Conservation (phyloP, 2,888 invertebrate species). For the Muschampia plurimacula region DNA sequence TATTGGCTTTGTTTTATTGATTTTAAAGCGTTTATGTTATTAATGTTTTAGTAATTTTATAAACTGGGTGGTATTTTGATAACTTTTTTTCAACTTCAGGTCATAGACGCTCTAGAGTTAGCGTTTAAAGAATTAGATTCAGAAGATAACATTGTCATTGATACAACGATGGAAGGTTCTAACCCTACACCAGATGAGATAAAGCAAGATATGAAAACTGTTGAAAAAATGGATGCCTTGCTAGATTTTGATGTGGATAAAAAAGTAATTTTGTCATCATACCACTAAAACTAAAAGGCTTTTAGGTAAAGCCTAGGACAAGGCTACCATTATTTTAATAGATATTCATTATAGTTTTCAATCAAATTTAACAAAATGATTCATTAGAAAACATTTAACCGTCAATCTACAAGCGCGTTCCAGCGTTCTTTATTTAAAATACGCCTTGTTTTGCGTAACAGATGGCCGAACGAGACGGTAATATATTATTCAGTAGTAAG, state of each 20-base stretch:
- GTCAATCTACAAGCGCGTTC: conserved; percentile 56
- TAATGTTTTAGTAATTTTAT: neutral
- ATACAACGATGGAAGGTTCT: conserved; percentile 72
- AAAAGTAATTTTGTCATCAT: conserved; percentile 90
- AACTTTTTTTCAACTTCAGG: conserved; percentile 66
- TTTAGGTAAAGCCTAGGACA: no score
- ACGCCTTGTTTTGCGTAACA: conserved; percentile 53
- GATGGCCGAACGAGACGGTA: conserved; percentile 57
- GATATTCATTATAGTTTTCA: conserved; percentile 11
- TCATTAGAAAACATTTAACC: conserved; percentile 51
- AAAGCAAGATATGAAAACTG: conserved; percentile 50
- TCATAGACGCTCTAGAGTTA: conserved; percentile 87
- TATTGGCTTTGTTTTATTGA: conserved; percentile 34
- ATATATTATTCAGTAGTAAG: conserved; percentile 48
- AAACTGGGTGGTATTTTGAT: conserved; percentile 14
- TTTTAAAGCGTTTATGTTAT: conserved; percentile 29
- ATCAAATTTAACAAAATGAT: conserved; percentile 44
- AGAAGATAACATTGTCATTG: conserved; percentile 63
- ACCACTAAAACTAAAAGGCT: no score
- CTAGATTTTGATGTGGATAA: conserved; percentile 61
- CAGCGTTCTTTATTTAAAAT: conserved; percentile 62
- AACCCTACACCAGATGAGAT: conserved; percentile 39
- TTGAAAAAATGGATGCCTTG: conserved; percentile 52
- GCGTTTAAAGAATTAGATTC: conserved; percentile 88
- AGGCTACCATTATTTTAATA: neutral